These are phyloP conservation scores for Megaleporinus macrocephalus DNA, from an alignment of 2,113 vertebrate genomes.

Conservation along the genomic window DNA sequence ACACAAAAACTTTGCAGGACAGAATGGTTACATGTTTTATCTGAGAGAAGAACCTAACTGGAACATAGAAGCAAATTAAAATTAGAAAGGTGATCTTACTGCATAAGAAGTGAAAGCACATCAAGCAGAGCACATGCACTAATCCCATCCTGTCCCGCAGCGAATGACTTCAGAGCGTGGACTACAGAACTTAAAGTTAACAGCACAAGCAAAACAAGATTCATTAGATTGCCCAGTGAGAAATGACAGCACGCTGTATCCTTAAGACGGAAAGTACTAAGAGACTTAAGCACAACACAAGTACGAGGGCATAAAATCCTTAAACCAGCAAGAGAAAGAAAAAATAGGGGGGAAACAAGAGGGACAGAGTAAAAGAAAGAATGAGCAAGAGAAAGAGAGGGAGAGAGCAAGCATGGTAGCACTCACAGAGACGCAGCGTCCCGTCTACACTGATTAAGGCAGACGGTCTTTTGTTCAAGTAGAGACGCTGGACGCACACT, in stretches of 20 bases:
- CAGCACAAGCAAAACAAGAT: slow-evolving; percentile 11
- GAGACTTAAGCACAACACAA: not conserved
- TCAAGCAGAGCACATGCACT: not conserved
- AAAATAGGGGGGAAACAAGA: not conserved
- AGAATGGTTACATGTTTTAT: not conserved
- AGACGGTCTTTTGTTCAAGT: slow-evolving; percentile 57
- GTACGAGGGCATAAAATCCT: not conserved
- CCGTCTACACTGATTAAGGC: slow-evolving; percentile 41
- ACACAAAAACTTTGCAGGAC: not conserved
- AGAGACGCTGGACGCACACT: slow-evolving; percentile 37
- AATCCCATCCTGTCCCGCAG: not conserved
- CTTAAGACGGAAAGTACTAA: not conserved
- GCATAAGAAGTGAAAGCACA: not conserved
- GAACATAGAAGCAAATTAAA: not conserved
- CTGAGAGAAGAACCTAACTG: not conserved
- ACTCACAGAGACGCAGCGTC: slow-evolving; percentile 69
- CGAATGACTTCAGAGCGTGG: slow-evolving; percentile 4
- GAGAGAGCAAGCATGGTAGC: slow-evolving; percentile 32
- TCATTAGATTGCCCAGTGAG: not conserved
- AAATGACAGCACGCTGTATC: slow-evolving; percentile 1
- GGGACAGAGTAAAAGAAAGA: not conserved
- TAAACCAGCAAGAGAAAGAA: not conserved
- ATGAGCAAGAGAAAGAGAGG: not conserved
- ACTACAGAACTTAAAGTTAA: slow-evolving; percentile 18
- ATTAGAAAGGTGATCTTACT: not conserved